These are phyloP conservation scores for Plagodis dolabraria DNA, from an alignment of 2,888 invertebrate genomes.

Conservation along the genomic window DNA sequence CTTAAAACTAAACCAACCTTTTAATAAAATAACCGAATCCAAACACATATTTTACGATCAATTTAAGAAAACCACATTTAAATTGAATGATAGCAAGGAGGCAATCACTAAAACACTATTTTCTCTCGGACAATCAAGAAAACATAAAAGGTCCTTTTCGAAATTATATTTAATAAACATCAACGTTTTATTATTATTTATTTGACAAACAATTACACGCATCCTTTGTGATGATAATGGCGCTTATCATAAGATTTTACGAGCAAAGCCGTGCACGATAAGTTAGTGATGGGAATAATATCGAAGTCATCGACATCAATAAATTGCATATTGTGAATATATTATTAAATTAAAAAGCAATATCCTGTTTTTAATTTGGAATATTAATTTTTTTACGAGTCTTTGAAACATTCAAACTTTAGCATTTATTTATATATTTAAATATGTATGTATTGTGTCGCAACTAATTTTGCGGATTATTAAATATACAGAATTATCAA, in stretches of 20 bases:
- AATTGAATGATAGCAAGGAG: slow-evolving; percentile 33
- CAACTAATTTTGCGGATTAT: too few relatives aligned
- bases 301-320: slow-evolving; percentile 15
- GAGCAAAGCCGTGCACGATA: slow-evolving; percentile 55
- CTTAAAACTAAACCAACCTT: not conserved
- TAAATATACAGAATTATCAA: too few relatives aligned
- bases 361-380: too few relatives aligned
- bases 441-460: too few relatives aligned
- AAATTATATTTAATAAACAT: slow-evolving; percentile 83
- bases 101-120: slow-evolving; percentile 49
- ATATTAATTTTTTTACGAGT: too few relatives aligned
- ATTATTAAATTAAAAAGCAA: not conserved
- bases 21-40: slow-evolving; percentile 4
- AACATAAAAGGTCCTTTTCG: slow-evolving; percentile 63
- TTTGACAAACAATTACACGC: slow-evolving; percentile 84
- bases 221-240: slow-evolving; percentile 83
- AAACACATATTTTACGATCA: slow-evolving; percentile 27
- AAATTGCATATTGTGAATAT: not conserved
- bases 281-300: slow-evolving; percentile 51
- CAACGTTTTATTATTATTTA: slow-evolving; percentile 82
- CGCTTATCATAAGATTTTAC: slow-evolving; percentile 79
- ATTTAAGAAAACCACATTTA: slow-evolving; percentile 34
- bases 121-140: slow-evolving; percentile 59
- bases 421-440: too few relatives aligned
- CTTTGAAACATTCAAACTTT: too few relatives aligned